Conservation (phyloP, 2,888 invertebrate genomes). For the Tachina lurida region DNA sequence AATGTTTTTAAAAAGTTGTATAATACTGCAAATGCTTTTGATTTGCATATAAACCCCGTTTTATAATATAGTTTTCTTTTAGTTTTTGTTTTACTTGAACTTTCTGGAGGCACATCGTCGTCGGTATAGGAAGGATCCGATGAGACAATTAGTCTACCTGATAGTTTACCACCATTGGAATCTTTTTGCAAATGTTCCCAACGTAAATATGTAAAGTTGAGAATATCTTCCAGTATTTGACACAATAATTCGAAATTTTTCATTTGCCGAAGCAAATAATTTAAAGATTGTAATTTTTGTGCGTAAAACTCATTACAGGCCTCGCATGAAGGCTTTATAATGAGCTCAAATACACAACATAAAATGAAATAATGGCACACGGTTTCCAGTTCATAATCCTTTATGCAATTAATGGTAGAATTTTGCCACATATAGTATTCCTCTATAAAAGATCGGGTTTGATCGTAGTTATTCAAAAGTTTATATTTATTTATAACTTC, state of each 20-base stretch:
- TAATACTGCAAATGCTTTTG: slow-evolving; percentile 50
- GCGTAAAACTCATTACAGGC: slow-evolving; percentile 67
- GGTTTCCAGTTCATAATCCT: slow-evolving; percentile 77
- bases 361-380: slow-evolving; percentile 78
- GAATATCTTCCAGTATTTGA: slow-evolving; percentile 79
- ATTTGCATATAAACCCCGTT: slow-evolving; percentile 73
- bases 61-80: slow-evolving; percentile 67
- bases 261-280: slow-evolving; percentile 78
- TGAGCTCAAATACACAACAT: slow-evolving; percentile 77
- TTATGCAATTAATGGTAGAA: slow-evolving; percentile 74
- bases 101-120: slow-evolving; percentile 50
- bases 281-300: slow-evolving; percentile 76
- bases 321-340: slow-evolving; percentile 57
- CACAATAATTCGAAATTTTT: slow-evolving; percentile 77
- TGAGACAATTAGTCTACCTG: slow-evolving; percentile 15
- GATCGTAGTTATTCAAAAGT: slow-evolving; percentile 75
- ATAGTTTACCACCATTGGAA: slow-evolving; percentile 1
- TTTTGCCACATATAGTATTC: slow-evolving; percentile 77
- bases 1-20: slow-evolving; percentile 79
- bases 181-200: slow-evolving; percentile 79
- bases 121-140: slow-evolving; percentile 53
- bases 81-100: slow-evolving; percentile 60
- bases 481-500: slow-evolving; percentile 76
- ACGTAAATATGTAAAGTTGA: slow-evolving; percentile 79
- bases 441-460: slow-evolving; percentile 76